Evolutionary conservation across 2,888 invertebrate species (phyloP).

Genomic region (Drosophila acutilabella): DNA sequence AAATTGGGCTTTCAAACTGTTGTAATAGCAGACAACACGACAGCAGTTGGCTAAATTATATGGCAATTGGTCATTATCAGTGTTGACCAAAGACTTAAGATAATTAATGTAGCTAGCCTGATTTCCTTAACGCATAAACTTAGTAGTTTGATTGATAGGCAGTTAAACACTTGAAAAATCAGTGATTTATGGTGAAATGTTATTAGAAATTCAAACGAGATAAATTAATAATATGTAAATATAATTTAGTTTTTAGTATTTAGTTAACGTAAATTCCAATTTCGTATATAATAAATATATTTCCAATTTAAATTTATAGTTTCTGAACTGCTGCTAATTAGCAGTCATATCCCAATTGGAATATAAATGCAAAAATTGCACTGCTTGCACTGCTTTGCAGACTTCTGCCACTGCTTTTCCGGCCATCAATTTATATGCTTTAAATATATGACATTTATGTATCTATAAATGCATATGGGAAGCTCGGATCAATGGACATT

Average conservation of each 20-base stretch:
- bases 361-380: neutral
- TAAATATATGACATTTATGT: constrained; percentile 11
- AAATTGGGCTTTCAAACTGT: constrained; percentile 45
- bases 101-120: constrained; percentile 31
- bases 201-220: no score
- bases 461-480: constrained; percentile 2
- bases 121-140: constrained; percentile 21
- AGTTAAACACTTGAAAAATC: no score
- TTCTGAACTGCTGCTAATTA: neutral
- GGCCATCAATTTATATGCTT: no score
- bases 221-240: no score
- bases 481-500: constrained; percentile 30
- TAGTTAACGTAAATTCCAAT: no score
- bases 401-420: no score
- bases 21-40: constrained; percentile 34
- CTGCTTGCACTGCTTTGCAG: neutral
- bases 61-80: constrained; percentile 58
- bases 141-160: constrained; percentile 31
- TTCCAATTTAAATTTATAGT: no score
- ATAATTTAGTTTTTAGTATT: no score
- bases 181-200: no score
- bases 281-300: no score
- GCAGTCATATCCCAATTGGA: no score
- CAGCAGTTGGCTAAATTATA: constrained; percentile 29
- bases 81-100: constrained; percentile 54